Percentiles rank a stretch among this genome's conserved stretches.
Evolutionary conservation across 2,113 vertebrate genomes (phyloP).

Genomic region (Antennarius striatus): DNA sequence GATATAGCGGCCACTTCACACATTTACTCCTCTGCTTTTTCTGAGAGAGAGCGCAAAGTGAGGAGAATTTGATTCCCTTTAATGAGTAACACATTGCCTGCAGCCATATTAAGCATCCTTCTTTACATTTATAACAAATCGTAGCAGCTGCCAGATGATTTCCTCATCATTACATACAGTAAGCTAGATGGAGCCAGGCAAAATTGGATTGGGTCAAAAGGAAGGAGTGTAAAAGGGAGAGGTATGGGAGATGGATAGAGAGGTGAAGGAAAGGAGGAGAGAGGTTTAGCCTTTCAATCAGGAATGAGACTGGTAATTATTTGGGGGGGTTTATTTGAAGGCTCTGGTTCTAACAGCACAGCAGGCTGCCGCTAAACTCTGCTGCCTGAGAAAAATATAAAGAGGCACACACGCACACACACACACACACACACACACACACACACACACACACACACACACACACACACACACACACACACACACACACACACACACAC

Average conservation of each 20-base stretch:
- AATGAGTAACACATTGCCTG: constrained; percentile 75
- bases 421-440: constrained; percentile 17
- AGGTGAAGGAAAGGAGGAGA: background rate
- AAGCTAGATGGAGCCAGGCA: constrained; percentile 60
- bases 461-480: constrained; percentile 25
- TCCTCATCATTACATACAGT: constrained; percentile 64
- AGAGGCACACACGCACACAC: constrained; percentile 9
- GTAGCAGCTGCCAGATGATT: constrained; percentile 65
- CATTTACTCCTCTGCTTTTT: constrained; percentile 8
- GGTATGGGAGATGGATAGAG: constrained; percentile 5
- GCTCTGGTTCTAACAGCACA: constrained; percentile 66
- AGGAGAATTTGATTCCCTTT: constrained; percentile 67
- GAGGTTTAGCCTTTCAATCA: constrained; percentile 59
- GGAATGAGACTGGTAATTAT: constrained; percentile 69
- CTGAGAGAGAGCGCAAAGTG: constrained; percentile 39
- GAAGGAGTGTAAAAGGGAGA: constrained; percentile 20
- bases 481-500: constrained; percentile 20
- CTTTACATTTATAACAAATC: constrained; percentile 58
- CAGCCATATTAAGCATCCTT: constrained; percentile 41
- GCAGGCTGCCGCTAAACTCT: constrained; percentile 41
- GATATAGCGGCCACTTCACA: background rate
- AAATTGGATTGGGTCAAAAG: constrained; percentile 56
- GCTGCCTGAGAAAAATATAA: constrained; percentile 24
- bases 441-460: constrained; percentile 13
- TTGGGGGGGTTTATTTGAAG: constrained; percentile 61